These are phyloP conservation scores for Labeo rohita DNA, from an alignment of 2,113 vertebrate genomes.

Conservation along the genomic window DNA sequence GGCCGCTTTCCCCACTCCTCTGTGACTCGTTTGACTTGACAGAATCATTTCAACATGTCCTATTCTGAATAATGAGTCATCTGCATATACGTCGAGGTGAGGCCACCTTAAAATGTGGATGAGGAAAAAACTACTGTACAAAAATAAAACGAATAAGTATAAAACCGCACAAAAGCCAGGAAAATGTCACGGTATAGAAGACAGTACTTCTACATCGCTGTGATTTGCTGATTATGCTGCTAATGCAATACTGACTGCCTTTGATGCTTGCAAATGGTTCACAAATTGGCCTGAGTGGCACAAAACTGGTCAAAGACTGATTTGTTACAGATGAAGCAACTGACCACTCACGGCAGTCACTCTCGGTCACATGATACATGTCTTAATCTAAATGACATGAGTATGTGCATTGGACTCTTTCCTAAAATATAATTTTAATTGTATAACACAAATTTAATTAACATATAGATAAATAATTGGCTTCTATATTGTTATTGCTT, in stretches of 20 bases:
- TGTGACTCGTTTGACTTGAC: constrained; percentile 8
- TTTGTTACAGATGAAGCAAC: neutral
- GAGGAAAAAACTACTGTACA: neutral
- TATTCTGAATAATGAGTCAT: constrained; percentile 21
- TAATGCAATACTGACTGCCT: neutral
- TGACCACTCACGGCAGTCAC: neutral
- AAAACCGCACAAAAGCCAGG: neutral
- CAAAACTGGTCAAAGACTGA: neutral
- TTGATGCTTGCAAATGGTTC: neutral
- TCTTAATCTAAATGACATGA: neutral
- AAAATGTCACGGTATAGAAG: neutral
- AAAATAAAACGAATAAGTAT: constrained; percentile 13
- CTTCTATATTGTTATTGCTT: too few species aligned
- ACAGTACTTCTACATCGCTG: neutral
- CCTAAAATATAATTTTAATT: too few species aligned
- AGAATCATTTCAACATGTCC: constrained; percentile 15
- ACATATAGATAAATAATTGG: too few species aligned
- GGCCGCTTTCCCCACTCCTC: neutral
- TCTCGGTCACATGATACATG: neutral
- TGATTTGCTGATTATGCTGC: neutral
- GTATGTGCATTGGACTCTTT: too few species aligned
- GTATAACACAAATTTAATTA: too few species aligned
- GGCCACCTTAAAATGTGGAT: neutral
- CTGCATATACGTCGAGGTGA: neutral
- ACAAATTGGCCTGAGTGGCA: neutral